A percentile compares a stretch with the other conserved stretches of the same genome.
phyloP scores from a whole-genome alignment of 1,140 invertebrate genomes.

The Pachypsylla venusta region DNA sequence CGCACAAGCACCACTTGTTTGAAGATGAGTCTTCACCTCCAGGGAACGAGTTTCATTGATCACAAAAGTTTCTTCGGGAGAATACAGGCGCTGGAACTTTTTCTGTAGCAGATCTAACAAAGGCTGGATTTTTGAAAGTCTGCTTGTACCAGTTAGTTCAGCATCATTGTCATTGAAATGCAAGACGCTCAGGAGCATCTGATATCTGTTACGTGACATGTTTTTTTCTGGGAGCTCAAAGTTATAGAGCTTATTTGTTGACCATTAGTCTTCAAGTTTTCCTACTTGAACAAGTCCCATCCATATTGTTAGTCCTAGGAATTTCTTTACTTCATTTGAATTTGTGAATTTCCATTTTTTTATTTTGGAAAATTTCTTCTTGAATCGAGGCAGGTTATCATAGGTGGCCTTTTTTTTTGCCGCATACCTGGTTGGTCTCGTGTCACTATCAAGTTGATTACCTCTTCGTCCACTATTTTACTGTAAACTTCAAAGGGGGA shows the following conservation, averaged over 20 bases:
- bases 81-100: slow-evolving; percentile 22
- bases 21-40: slow-evolving; percentile 25
- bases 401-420: neutral
- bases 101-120: slow-evolving; percentile 17
- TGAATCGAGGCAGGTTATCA: too few species aligned
- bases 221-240: slow-evolving; percentile 13
- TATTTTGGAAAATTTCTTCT: too few species aligned
- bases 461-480: slow-evolving; percentile 11
- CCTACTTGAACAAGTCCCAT: slow-evolving; percentile 17
- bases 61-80: slow-evolving; percentile 23
- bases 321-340: slow-evolving; percentile 16
- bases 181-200: slow-evolving; percentile 24
- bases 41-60: slow-evolving; percentile 28
- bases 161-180: slow-evolving; percentile 25
- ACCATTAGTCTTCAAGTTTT: slow-evolving; percentile 15
- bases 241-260: slow-evolving; percentile 14
- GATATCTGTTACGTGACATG: slow-evolving; percentile 27
- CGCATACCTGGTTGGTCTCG: slow-evolving; percentile 17
- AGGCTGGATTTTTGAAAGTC: slow-evolving; percentile 23
- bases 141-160: slow-evolving; percentile 17
- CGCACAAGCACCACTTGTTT: slow-evolving; percentile 23
- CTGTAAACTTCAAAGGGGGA: slow-evolving; percentile 11
- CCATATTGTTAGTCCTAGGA: slow-evolving; percentile 15
- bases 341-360: slow-evolving; percentile 16
- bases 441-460: slow-evolving; percentile 17